A percentile compares a stretch with the other conserved stretches of the same genome.
Evolutionary conservation across 2,113 vertebrate species (phyloP).

Genomic region (Psettodes erumei): DNA sequence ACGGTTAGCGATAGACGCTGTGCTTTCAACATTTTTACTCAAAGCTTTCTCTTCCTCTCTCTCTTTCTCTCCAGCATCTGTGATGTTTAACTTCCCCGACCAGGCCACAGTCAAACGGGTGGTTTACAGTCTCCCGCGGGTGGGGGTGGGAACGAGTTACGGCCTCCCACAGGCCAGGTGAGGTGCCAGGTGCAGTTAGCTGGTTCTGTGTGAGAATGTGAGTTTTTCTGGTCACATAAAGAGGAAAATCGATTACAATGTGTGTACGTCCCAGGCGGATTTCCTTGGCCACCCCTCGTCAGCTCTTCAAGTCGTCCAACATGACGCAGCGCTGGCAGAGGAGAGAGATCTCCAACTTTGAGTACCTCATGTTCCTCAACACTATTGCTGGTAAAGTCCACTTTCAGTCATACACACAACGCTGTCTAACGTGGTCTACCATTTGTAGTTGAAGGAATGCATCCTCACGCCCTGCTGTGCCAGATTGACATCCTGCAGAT

Average conservation of each 20-base stretch:
- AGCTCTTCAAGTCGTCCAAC: constrained; percentile 99
- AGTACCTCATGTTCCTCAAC: constrained; percentile 99
- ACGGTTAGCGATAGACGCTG: not conserved
- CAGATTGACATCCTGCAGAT: not conserved
- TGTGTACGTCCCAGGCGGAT: constrained; percentile 86
- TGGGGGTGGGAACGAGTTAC: constrained; percentile 98
- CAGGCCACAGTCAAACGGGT: constrained; percentile 98
- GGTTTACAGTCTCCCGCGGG: constrained; percentile 97
- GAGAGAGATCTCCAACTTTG: constrained; percentile 98
- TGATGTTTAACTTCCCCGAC: constrained; percentile 99
- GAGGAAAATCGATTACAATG: not conserved
- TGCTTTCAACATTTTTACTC: not conserved
- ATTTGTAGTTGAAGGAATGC: not conserved
- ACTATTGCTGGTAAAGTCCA: constrained; percentile 94
- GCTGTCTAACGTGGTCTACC: not conserved
- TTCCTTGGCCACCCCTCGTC: constrained; percentile 95
- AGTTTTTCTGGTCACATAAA: not conserved
- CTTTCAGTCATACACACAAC: not conserved
- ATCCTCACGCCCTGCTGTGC: not conserved
- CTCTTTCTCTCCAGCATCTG: constrained; percentile 87
- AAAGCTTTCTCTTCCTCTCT: too few relatives aligned
- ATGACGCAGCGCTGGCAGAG: constrained; percentile 99
- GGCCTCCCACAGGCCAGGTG: constrained; percentile 99
- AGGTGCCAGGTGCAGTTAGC: constrained; percentile 25
- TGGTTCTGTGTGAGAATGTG: not conserved